Conservation (phyloP, 2,797 vertebrate genomes). For the Alcedo atthis region DNA sequence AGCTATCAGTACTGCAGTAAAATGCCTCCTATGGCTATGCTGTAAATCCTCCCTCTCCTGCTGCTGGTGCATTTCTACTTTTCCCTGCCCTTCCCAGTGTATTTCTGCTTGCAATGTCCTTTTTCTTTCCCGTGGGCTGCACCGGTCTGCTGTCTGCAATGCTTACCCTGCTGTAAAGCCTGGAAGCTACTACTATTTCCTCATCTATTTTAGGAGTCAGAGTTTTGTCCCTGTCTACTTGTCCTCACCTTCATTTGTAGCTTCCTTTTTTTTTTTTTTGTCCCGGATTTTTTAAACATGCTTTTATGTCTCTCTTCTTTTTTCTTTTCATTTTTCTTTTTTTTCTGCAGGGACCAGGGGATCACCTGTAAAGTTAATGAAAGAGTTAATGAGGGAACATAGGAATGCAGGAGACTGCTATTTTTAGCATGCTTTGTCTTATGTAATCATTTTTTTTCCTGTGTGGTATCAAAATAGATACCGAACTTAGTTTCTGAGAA, state of each 20-base stretch:
- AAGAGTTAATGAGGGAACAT: conserved; percentile 65
- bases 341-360: background rate
- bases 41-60: background rate
- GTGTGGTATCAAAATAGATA: conserved; percentile 64
- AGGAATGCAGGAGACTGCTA: conserved; percentile 50
- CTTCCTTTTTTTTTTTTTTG: rapidly evolving
- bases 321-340: background rate
- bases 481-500: conserved; percentile 57
- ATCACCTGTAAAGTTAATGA: conserved; percentile 54
- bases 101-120: background rate
- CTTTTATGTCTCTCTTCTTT: background rate
- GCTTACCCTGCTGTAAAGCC: conserved; percentile 28
- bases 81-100: background rate
- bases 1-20: background rate
- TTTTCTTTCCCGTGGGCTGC: conserved; percentile 12
- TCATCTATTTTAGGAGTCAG: conserved; percentile 45
- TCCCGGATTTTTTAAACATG: background rate
- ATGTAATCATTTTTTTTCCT: conserved; percentile 42
- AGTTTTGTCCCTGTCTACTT: conserved; percentile 39
- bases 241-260: conserved; percentile 49
- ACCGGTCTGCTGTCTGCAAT: background rate
- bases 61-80: background rate
- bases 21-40: background rate
- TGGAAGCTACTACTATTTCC: conserved; percentile 57
- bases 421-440: conserved; percentile 60